Evolutionary conservation across 2,113 vertebrate species (phyloP), one percentile per base, ranked within the genome.

Genomic region (Trematocara zebra): DNA sequence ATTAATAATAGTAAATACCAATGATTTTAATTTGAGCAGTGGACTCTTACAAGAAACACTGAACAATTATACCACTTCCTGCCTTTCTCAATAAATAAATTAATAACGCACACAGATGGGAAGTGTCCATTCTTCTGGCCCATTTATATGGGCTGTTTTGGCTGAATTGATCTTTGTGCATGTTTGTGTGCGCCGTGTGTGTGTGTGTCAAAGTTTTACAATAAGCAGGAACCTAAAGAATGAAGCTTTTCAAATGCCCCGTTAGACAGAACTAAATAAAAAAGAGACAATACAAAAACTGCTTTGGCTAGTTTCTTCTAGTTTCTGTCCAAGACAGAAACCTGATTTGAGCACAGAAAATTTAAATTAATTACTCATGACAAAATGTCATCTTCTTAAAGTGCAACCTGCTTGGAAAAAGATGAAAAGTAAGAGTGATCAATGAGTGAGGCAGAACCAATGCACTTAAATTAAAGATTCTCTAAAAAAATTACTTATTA

Each of bases 241-340:
- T 87, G 79, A 89, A 87, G 78, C 91, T 91, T 94, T 93, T 95
- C 81, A 40, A 76, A 89, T 78, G 23, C 44, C 74, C 26, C 15
- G 26, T 11, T 83, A 28, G 23, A 83, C 42, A 56, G 8, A 80
- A 84, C 54, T n/a, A 51, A 81, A 85, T 72, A 69, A 78, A 87
- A 81, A 53, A 78, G 35, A 78, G 23, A 51, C 80, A 64, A 47
- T 14, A 69, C 59, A 78, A 31, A 80, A n/a, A 69, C 80, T 82
- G 8, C 54, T 33, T 61, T 42, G 18, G 35, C 17, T 61, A 1
- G 28, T 59, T 20, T 15, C 18, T 42, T 49, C 11, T 69, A 23
- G 35, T 42, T 56, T 64, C 37, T 37, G 74, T 54, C 20, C 4
- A 64, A 18, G 28, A 49, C 51, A 82, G 23, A 56, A 31, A 57